These are phyloP conservation scores for Notolepis coatsorum DNA, from an alignment of 2,797 vertebrate genomes.

Conservation along the genomic window DNA sequence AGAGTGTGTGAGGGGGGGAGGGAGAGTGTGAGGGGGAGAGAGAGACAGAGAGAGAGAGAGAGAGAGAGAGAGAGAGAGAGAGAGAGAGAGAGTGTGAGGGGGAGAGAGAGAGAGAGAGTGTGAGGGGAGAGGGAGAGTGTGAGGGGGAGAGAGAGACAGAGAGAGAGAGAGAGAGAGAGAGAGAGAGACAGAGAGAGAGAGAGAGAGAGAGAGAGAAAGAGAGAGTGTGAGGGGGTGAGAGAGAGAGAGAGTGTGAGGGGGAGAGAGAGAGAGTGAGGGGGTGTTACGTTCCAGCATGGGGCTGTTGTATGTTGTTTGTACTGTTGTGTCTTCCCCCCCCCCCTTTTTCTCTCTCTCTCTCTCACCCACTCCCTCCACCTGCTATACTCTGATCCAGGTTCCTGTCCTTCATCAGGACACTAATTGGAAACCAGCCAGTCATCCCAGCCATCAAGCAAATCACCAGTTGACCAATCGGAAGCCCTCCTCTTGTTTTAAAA, in stretches of 20 bases:
- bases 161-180: conserved; percentile 16
- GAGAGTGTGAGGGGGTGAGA: background rate
- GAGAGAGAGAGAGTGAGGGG: background rate
- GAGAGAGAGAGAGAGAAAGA: background rate
- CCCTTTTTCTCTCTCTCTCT: conserved; percentile 7
- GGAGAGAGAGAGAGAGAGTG: conserved; percentile 18
- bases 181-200: background rate
- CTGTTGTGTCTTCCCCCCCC: background rate
- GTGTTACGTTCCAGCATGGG: background rate
- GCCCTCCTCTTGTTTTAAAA: too few relatives aligned
- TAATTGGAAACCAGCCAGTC: too few relatives aligned
- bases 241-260: background rate
- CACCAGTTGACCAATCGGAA: too few relatives aligned
- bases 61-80: background rate
- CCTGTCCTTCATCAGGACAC: too few relatives aligned
- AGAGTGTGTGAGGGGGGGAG: too few relatives aligned
- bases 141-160: conserved; percentile 14
- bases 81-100: conserved; percentile 8
- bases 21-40: background rate
- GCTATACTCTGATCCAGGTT: too few relatives aligned
- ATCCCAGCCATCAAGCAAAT: too few relatives aligned
- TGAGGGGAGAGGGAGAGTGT: background rate
- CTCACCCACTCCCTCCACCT: conserved; percentile 25
- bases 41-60: conserved; percentile 6
- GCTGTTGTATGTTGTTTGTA: conserved; percentile 7